Evolutionary conservation across 2,113 vertebrate genomes (phyloP).

Genomic region (Sebastes schlegelii): DNA sequence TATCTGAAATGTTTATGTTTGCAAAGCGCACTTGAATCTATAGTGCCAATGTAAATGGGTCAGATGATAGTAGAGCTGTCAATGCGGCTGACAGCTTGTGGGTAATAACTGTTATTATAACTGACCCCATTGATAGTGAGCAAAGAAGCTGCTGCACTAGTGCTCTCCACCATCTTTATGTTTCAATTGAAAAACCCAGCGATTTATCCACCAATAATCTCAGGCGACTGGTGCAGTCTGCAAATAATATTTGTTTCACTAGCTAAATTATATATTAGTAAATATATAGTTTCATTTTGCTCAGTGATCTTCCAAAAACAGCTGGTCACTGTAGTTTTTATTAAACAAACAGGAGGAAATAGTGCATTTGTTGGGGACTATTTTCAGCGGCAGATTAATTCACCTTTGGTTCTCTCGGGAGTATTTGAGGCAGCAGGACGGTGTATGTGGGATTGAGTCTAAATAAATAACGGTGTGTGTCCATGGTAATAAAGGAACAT

Average conservation of each 20-base stretch:
- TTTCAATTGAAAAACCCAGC: too few relatives aligned
- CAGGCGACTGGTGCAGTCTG: too few relatives aligned
- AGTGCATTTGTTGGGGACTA: not conserved
- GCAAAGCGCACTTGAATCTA: not conserved
- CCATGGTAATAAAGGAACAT: not conserved
- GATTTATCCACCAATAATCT: too few relatives aligned
- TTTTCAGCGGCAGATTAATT: not conserved
- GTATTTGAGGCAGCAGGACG: not conserved
- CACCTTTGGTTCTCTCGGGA: not conserved
- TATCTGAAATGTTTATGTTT: too few relatives aligned
- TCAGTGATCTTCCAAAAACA: too few relatives aligned
- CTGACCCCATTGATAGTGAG: too few relatives aligned
- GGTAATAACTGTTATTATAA: too few relatives aligned
- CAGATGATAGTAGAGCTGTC: not conserved
- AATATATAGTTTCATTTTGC: too few relatives aligned
- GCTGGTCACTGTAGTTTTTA: not conserved
- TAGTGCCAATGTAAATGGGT: not conserved
- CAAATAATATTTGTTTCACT: too few relatives aligned
- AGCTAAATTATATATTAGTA: too few relatives aligned
- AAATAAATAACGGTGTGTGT: not conserved
- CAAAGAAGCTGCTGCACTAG: too few relatives aligned
- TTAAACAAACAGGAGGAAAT: not conserved
- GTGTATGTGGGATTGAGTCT: not conserved
- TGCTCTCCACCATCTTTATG: too few relatives aligned
- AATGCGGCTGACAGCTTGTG: not conserved